These are phyloP conservation scores for Ctenosaura bakeri DNA, from an alignment of 2,797 vertebrate genomes.

Conservation along the genomic window DNA sequence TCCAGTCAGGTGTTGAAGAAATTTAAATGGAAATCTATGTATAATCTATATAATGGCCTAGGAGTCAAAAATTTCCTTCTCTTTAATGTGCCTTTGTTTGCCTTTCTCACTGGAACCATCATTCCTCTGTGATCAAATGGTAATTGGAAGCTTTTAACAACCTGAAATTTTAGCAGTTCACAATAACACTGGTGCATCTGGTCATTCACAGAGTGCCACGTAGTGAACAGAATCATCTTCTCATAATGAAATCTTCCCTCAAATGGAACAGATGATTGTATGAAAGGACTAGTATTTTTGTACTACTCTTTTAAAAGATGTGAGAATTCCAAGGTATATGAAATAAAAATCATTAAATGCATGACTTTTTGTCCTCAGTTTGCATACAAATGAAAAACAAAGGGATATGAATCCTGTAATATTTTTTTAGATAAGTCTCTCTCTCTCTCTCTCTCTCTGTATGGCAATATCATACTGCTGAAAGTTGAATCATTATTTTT, in stretches of 20 bases:
- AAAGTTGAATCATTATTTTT: neutral
- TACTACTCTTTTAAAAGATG: neutral
- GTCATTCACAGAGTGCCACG: neutral
- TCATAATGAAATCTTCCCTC: neutral
- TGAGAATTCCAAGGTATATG: slow-evolving; percentile 13
- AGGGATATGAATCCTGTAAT: neutral
- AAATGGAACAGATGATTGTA: slow-evolving; percentile 1
- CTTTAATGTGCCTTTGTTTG: neutral
- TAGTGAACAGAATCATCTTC: neutral
- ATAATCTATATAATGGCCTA: neutral
- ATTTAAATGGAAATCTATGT: neutral
- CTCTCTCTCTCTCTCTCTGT: too few relatives aligned
- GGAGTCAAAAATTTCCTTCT: neutral
- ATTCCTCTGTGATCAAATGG: neutral
- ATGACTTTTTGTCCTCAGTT: neutral
- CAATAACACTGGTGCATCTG: neutral
- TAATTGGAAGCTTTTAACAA: neutral
- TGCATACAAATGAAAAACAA: neutral
- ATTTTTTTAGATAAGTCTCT: neutral
- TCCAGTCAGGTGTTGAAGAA: neutral
- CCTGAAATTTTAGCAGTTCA: neutral
- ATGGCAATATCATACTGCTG: neutral
- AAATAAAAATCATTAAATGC: neutral
- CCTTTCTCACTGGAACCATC: neutral
- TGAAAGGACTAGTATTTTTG: neutral